phyloP scores from a whole-genome alignment of 2,888 invertebrate species.

The Chrysolina oricalcia region DNA sequence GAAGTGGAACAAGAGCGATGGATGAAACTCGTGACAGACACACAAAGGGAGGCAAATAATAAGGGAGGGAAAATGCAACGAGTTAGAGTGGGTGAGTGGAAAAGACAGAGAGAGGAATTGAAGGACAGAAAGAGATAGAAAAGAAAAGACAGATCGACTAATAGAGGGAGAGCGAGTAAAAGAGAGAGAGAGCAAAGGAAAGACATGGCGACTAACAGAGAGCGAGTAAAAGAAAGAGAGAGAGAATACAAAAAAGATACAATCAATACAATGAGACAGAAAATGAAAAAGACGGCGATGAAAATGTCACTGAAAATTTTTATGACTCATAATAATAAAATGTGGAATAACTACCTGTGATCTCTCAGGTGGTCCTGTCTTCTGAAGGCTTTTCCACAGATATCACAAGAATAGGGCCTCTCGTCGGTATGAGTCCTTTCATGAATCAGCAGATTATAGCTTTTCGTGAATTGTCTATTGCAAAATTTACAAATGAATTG shows the following conservation, averaged over 20 bases:
- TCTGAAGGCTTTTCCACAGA: constrained; percentile 97
- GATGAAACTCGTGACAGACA: too few species aligned
- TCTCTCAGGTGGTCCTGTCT: constrained; percentile 96
- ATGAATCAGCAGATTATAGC: constrained; percentile 97
- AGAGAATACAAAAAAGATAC: neutral
- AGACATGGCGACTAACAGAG: neutral
- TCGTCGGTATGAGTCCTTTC: constrained; percentile 98
- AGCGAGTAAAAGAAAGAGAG: neutral
- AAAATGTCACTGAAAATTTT: neutral
- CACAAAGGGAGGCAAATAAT: too few species aligned
- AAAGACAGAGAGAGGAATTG: neutral
- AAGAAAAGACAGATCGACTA: neutral
- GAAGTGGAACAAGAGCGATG: too few species aligned
- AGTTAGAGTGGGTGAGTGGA: neutral
- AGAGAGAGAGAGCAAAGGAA: neutral
- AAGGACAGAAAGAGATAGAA: neutral
- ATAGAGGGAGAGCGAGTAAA: neutral
- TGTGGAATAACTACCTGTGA: constrained; percentile 82
- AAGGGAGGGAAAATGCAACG: neutral
- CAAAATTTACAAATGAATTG: constrained; percentile 99
- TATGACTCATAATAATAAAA: constrained; percentile 45
- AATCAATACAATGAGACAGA: neutral
- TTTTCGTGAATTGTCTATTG: constrained; percentile 97
- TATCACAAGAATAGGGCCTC: constrained; percentile 97
- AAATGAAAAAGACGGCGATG: neutral